Evolutionary conservation across 2,113 vertebrate genomes (phyloP).

Genomic region (Xiphophorus hellerii): DNA sequence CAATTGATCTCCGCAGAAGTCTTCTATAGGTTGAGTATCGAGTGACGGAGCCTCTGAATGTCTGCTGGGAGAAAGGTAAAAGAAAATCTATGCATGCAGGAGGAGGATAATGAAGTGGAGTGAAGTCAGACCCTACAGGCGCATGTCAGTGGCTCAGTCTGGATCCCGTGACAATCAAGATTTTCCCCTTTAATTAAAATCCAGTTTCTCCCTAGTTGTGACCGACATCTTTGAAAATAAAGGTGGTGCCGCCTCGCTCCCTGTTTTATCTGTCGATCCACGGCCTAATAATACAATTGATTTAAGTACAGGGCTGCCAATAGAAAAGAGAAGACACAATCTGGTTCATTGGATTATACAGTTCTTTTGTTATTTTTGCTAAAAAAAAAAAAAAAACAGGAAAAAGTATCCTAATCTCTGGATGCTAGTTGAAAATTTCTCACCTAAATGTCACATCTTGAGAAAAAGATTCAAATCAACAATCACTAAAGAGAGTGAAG

Average conservation of each 20-base stretch:
- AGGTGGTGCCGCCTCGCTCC: constrained; percentile 5
- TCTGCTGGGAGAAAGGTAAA: constrained; percentile 54
- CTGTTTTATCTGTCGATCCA: neutral
- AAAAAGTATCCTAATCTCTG: too few species aligned
- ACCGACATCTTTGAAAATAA: constrained; percentile 63
- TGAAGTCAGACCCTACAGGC: constrained; percentile 57
- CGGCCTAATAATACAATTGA: neutral
- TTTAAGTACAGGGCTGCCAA: neutral
- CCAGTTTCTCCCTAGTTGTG: constrained; percentile 51
- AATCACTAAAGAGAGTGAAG: too few species aligned
- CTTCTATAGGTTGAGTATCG: constrained; percentile 51
- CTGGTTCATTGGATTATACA: too few species aligned
- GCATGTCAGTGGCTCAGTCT: constrained; percentile 39
- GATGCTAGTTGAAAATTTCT: too few species aligned
- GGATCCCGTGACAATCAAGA: constrained; percentile 68
- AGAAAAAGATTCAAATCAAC: too few species aligned
- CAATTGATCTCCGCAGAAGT: constrained; percentile 63
- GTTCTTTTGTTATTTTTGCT: too few species aligned
- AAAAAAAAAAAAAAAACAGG: too few species aligned
- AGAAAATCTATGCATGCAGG: constrained; percentile 69
- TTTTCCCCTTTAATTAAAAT: constrained; percentile 77
- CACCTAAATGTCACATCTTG: too few species aligned
- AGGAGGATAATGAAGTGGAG: constrained; percentile 68
- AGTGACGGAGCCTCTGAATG: constrained; percentile 50
- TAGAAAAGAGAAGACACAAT: too few species aligned